Percentiles rank a stretch among this genome's conserved stretches.
These are phyloP conservation scores for Atractosteus spatula DNA, from an alignment of 2,113 vertebrate species.

Conservation along the genomic window DNA sequence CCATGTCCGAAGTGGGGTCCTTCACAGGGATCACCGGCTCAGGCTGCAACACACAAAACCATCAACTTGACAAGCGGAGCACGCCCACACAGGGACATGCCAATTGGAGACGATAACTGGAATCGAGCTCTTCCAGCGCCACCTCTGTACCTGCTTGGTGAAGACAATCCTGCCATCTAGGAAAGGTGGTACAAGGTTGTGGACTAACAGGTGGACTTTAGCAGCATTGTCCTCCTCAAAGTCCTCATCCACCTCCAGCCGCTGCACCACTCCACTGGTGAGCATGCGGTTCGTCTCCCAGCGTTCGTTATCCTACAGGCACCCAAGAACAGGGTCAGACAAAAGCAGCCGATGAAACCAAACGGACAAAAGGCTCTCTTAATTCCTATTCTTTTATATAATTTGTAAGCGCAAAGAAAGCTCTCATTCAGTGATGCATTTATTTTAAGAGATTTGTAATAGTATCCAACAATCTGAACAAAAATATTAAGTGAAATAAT, in stretches of 20 bases:
- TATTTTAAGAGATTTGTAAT: too few species aligned
- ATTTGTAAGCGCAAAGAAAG: too few species aligned
- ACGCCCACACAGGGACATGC: too few species aligned
- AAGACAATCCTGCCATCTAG: slow-evolving; percentile 96
- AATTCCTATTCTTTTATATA: too few species aligned
- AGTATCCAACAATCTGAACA: too few species aligned
- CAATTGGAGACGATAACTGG: background rate
- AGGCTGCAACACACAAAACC: slow-evolving; percentile 63
- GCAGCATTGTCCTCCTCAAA: slow-evolving; percentile 96
- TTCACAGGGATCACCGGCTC: slow-evolving; percentile 96
- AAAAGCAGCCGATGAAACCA: too few species aligned
- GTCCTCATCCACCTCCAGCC: slow-evolving; percentile 94
- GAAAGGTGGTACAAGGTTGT: slow-evolving; percentile 95
- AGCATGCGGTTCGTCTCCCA: slow-evolving; percentile 99
- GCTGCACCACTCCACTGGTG: slow-evolving; percentile 95
- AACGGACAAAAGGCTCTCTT: too few species aligned
- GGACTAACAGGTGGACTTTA: slow-evolving; percentile 92
- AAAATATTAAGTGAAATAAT: too few species aligned
- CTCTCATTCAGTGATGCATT: too few species aligned
- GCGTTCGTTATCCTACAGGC: slow-evolving; percentile 87
- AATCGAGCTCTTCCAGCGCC: background rate
- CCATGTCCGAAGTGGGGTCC: slow-evolving; percentile 93
- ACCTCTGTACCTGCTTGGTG: slow-evolving; percentile 85
- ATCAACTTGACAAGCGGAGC: background rate
- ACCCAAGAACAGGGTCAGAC: background rate